Percentiles rank a stretch among this genome's conserved stretches.
These are phyloP conservation scores for Hyperoplus lanceolatus DNA, from an alignment of 2,797 vertebrate species.

Conservation along the genomic window DNA sequence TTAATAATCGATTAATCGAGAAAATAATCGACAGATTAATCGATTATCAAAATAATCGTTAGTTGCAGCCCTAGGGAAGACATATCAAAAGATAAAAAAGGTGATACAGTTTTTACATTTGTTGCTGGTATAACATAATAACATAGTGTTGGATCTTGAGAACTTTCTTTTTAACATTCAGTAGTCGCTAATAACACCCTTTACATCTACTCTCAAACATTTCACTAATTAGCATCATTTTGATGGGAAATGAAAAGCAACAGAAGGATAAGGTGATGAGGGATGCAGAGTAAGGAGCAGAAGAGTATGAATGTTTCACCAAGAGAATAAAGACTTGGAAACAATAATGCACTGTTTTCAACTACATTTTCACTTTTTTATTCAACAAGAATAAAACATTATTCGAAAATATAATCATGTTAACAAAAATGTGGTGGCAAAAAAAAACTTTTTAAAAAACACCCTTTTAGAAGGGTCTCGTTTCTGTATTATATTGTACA, in stretches of 20 bases:
- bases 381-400: slow-evolving; percentile 21
- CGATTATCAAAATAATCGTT: too few relatives aligned
- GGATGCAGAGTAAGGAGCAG: too few relatives aligned
- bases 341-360: not conserved
- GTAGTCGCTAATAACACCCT: too few relatives aligned
- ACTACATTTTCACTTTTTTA: slow-evolving; percentile 11
- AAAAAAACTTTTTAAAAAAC: too few relatives aligned
- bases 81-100: not conserved
- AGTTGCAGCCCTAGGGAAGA: too few relatives aligned
- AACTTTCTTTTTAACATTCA: not conserved
- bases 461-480: not conserved
- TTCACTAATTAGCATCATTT: too few relatives aligned
- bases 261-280: too few relatives aligned
- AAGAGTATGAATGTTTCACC: not conserved
- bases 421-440: too few relatives aligned
- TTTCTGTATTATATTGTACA: slow-evolving; percentile 7
- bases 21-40: too few relatives aligned
- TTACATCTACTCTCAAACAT: too few relatives aligned
- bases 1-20: too few relatives aligned
- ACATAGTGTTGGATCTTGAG: not conserved
- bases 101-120: not conserved
- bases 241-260: too few relatives aligned
- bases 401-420: slow-evolving; percentile 26
- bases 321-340: not conserved
- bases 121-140: not conserved